Conservation (phyloP, 2,113 vertebrate genomes). For the Actinemys pallida region DNA sequence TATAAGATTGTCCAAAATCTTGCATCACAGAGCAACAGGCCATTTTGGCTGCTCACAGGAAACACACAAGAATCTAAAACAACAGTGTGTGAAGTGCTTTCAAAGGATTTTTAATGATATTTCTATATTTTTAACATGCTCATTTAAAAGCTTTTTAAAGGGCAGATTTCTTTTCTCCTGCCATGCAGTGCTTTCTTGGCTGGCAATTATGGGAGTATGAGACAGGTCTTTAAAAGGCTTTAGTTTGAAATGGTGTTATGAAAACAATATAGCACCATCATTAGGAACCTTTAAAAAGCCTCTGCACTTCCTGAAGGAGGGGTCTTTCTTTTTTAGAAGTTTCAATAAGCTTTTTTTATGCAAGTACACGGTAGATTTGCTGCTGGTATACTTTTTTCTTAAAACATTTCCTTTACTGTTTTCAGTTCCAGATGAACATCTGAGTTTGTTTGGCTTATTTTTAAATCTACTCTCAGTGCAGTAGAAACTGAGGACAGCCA, state of each 20-base stretch:
- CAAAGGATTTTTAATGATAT: not conserved
- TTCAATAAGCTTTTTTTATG: not conserved
- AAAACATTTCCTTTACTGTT: not conserved
- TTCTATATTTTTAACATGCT: not conserved
- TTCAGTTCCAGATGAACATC: not conserved
- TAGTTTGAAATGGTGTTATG: constrained; percentile 19
- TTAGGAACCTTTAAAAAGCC: constrained; percentile 19
- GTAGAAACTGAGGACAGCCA: not conserved
- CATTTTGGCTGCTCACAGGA: not conserved
- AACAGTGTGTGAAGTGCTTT: not conserved
- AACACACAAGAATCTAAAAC: not conserved
- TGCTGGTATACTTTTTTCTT: not conserved
- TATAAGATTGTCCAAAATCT: not conserved
- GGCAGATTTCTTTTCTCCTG: not conserved
- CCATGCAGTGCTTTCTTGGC: not conserved
- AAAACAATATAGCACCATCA: not conserved
- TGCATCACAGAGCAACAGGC: not conserved
- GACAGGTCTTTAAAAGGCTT: constrained; percentile 19
- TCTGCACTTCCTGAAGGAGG: not conserved
- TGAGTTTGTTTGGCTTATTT: not conserved
- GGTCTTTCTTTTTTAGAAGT: not conserved
- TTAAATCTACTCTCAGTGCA: not conserved
- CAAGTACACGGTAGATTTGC: not conserved
- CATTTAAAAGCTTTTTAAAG: constrained; percentile 21
- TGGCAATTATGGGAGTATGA: not conserved